phyloP scores from a whole-genome alignment of 1,140 invertebrate species.

The Oryctes rhinoceros region DNA sequence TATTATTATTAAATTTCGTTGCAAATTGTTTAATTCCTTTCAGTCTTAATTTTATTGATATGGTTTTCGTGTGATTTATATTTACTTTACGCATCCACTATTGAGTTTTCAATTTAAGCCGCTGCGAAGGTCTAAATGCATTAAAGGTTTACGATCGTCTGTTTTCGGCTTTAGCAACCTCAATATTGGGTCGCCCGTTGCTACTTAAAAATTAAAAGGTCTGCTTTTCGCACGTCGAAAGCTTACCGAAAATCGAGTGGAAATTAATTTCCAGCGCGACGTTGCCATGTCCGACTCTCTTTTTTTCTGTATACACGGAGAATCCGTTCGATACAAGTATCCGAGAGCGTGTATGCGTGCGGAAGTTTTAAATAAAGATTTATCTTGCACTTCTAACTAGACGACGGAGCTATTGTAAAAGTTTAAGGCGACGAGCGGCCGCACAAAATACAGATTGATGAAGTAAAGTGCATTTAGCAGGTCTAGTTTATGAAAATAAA shows the following conservation, averaged over 20 bases:
- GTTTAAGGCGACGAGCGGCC: conserved; percentile 32
- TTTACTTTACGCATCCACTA: background rate
- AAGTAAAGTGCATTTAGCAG: conserved; percentile 49
- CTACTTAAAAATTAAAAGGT: background rate
- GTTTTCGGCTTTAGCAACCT: background rate
- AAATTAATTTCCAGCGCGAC: background rate
- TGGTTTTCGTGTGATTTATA: too few species aligned
- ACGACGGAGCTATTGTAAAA: conserved; percentile 39
- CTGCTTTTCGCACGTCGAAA: background rate
- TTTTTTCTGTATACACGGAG: background rate
- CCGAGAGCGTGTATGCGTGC: background rate
- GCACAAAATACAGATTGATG: conserved; percentile 50
- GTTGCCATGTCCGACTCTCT: background rate
- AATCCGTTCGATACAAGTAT: background rate
- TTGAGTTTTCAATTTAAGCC: background rate
- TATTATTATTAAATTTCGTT: too few species aligned
- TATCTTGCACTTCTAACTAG: conserved; percentile 16
- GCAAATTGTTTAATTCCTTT: too few species aligned
- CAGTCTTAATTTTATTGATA: too few species aligned
- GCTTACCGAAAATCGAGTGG: background rate
- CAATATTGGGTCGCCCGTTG: background rate
- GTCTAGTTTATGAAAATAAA: conserved; percentile 49
- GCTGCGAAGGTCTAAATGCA: background rate
- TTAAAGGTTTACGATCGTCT: background rate
- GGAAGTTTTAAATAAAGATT: conserved; percentile 40